phyloP scores from a whole-genome alignment of 1,140 invertebrate genomes.

The Drosophila nannoptera region DNA sequence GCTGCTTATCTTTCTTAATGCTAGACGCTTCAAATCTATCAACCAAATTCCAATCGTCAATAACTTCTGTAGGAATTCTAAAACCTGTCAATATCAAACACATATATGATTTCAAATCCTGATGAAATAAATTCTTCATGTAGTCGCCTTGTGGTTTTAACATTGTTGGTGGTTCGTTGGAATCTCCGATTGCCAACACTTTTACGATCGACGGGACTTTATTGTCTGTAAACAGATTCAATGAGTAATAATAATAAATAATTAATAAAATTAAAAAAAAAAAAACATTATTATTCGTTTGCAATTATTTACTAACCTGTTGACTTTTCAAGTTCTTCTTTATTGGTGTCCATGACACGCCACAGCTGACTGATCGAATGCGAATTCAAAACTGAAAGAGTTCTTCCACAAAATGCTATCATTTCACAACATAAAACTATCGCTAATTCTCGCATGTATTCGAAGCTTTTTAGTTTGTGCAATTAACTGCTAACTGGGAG shows the following conservation, averaged over 20 bases:
- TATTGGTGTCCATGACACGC: constrained; percentile 3
- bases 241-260: too few species aligned
- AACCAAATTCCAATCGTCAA: neutral
- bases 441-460: too few species aligned
- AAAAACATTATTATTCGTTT: too few species aligned
- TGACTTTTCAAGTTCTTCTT: neutral
- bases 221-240: too few species aligned
- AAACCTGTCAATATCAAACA: neutral
- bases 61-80: neutral
- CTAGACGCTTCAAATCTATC: neutral
- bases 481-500: too few species aligned
- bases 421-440: too few species aligned
- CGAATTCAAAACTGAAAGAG: neutral
- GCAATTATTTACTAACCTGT: neutral
- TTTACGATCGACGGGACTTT: neutral
- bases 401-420: too few species aligned
- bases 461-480: too few species aligned
- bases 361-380: neutral
- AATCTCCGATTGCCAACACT: neutral
- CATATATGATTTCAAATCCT: neutral
- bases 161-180: neutral
- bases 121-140: neutral
- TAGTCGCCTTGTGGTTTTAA: neutral
- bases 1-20: constrained; percentile 4
- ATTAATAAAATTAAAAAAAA: too few species aligned